phyloP scores from a whole-genome alignment of 2,888 invertebrate genomes.

The Synergus umbraculus region DNA sequence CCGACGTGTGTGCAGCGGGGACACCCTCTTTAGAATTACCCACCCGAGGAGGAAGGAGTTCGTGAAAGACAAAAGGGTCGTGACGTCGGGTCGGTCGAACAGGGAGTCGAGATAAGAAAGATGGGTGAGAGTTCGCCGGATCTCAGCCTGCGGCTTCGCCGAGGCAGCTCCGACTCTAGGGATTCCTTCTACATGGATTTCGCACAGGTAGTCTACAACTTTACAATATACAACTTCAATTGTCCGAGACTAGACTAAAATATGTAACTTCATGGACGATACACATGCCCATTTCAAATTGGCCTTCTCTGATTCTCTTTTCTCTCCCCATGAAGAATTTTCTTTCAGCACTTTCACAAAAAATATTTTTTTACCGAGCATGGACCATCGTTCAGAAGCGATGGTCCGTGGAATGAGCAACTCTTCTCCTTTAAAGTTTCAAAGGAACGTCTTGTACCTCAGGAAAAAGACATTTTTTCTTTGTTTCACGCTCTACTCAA shows the following conservation, averaged over 20 bases:
- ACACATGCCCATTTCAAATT: neutral
- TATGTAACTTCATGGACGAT: neutral
- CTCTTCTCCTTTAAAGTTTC: neutral
- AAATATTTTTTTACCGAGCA: neutral
- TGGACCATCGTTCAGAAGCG: neutral
- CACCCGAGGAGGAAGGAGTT: constrained; percentile 64
- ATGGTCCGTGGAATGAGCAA: constrained; percentile 10
- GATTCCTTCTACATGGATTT: constrained; percentile 95
- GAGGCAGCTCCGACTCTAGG: constrained; percentile 91
- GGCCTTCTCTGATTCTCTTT: constrained; percentile 20
- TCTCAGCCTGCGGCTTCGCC: constrained; percentile 89
- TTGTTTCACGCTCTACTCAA: constrained; percentile 22
- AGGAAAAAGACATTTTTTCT: neutral
- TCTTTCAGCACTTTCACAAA: constrained; percentile 17
- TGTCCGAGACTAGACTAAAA: neutral
- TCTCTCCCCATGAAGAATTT: constrained; percentile 32
- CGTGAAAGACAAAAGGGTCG: constrained; percentile 65
- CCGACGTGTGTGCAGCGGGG: constrained; percentile 59
- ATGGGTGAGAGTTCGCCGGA: constrained; percentile 91
- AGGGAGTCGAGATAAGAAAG: constrained; percentile 62
- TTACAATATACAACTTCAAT: neutral
- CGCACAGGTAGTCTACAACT: constrained; percentile 79
- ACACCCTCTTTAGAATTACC: constrained; percentile 71
- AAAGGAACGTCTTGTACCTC: constrained; percentile 2
- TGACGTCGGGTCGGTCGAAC: constrained; percentile 46